A percentile compares a stretch with the other conserved stretches of the same genome.
These are phyloP conservation scores for Streptopelia turtur DNA, from an alignment of 2,797 vertebrate genomes.

Conservation along the genomic window DNA sequence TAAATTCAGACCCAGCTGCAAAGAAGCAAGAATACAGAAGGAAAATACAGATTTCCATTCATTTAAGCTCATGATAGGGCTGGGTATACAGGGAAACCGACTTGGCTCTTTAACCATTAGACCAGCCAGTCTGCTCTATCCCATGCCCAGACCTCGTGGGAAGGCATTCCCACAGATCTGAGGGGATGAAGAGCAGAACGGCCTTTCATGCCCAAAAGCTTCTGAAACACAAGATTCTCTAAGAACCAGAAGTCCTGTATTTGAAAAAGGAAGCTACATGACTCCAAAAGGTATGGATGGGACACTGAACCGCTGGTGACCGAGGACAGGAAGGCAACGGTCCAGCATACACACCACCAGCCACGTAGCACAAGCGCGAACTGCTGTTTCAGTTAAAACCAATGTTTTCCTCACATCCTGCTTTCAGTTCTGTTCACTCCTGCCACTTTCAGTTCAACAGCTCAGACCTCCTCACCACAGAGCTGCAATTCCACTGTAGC, in stretches of 20 bases:
- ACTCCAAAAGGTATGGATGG: neutral
- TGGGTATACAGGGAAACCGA: neutral
- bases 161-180: rapidly evolving
- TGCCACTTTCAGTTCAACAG: neutral
- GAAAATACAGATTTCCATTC: neutral
- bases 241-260: neutral
- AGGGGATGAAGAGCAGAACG: neutral
- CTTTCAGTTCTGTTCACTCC: neutral
- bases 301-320: neutral
- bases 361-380: rapidly evolving
- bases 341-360: neutral
- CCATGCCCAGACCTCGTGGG: neutral
- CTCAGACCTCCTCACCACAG: neutral
- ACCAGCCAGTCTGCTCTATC: neutral
- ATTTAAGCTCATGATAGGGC: neutral
- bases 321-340: neutral
- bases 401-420: neutral
- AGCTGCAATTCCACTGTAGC: neutral
- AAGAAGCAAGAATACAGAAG: neutral
- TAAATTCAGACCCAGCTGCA: neutral
- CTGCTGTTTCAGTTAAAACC: neutral
- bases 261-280: neutral
- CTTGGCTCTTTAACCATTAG: neutral
- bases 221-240: neutral
- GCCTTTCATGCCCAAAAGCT: neutral